Base-by-base conservation (phyloP, 1,140 invertebrate species). In the Bursaphelenchus mucronatus region DNA sequence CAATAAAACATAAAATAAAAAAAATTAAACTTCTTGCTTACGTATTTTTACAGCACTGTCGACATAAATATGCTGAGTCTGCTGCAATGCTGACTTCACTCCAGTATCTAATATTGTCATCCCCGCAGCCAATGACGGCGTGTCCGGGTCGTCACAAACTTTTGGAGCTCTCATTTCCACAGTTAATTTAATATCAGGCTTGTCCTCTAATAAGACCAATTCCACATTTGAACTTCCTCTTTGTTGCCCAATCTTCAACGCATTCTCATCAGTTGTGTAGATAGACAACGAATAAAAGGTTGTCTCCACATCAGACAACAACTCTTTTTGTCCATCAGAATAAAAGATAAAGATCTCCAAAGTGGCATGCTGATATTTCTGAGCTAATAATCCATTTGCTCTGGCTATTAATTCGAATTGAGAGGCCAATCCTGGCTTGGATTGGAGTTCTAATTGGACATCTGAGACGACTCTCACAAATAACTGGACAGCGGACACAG, bases 331-430 rank as follows among this genome's bases (percentile, higher is more conserved):
- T 15, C 63, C 64, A 57, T 66, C 64, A 11, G 64, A 69, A 67
- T 66, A 66, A 41, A 66, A 67, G n/a, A 66, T 66, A 6, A 51
- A 43, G 44, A 67, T 67, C 55, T 66, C 64, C 8, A 66, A 11
- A 30, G 67, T 39, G 15, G 63, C 64, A 54, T 66, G 64, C 63
- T 65, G 64, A 54, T 66, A 68, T 50, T 70, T 63, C 17, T 66
- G 64, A 40, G 64, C 67, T 41, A 66, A 66, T 21, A 19, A 17
- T 8, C 63, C 66, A 15, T 53, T 44, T 8, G 46, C 21, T 17
- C 44, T 15, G 30, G 64, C 53, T 39, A 52, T 50, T 10, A 66
- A 41, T 55, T 66, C 64, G 39, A 51, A 66, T 43, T 65, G 64
- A 30, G 15, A 47, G 4, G 61, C n/a, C 11, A 41, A n/a, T n/a